Evolutionary conservation across 1,140 invertebrate genomes (phyloP), one percentile per base, ranked within the genome.

Genomic region (Prorops nasuta): DNA sequence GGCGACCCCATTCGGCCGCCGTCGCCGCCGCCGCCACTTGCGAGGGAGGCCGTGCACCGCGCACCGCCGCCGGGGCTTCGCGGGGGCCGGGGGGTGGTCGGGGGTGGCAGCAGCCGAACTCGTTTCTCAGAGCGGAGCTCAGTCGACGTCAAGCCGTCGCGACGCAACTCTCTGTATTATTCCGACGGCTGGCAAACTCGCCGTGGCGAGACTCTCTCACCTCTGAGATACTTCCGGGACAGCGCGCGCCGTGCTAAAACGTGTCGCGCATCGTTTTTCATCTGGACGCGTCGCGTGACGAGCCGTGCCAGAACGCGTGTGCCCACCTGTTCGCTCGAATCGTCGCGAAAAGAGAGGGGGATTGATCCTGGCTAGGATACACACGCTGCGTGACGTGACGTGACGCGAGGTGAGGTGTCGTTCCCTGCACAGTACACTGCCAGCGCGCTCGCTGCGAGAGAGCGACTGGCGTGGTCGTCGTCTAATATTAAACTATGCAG

Each of bases 91-190:
- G 56, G 60, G 64, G 65, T 67, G 70, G 57, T 44, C 62, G 50
- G 59, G 54, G 55, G 66, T 54, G 57, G 24, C 24, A 63, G 60
- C 57, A 52, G 60, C 59, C 59, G 53, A 37, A 54, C 15, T 41
- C 59, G 54, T 48, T 43, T 47, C 50, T 54, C 63, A 47, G n/a
- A 38, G 44, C 40, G 41, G 22, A 20, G 17, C 18, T 71, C 64
- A 75, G 72, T 75, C 72, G 71, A 71, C 71, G 72, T 71, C 65
- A 67, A 64, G 61, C 71, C 71, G 72, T 72, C 71, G 69, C 64
- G 66, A 71, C 69, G 69, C 58, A 63, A n/a, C n/a, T n/a, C n/a
- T 65, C 57, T 60, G 67, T 69, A 51, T 60, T 58, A 56, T 49
- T 52, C 38, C 31, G 56, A 54, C 60, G 51, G 44, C 41, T n/a